Evolutionary conservation across 2,888 invertebrate species (phyloP).

Genomic region (Caenorhabditis angaria): DNA sequence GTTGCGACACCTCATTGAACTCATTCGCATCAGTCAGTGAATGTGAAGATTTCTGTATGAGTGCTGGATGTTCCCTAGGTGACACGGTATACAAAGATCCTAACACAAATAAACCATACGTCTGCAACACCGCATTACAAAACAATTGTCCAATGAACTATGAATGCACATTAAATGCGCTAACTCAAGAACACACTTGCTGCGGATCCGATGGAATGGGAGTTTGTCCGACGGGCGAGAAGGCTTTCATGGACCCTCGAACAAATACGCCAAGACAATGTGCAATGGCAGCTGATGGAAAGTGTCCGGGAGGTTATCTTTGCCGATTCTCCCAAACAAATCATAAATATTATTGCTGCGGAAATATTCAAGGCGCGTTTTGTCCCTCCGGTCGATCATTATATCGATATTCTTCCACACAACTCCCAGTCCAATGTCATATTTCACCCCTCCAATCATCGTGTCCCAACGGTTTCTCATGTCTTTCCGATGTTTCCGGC

Average conservation of each 20-base stretch:
- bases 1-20: constrained; percentile 63
- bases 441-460: constrained; percentile 42
- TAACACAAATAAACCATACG: constrained; percentile 51
- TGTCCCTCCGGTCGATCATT: constrained; percentile 55
- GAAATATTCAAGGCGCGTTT: constrained; percentile 47
- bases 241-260: constrained; percentile 57
- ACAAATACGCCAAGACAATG: constrained; percentile 54
- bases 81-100: constrained; percentile 59
- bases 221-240: constrained; percentile 57
- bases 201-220: constrained; percentile 55
- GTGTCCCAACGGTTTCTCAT: constrained; percentile 51
- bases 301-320: constrained; percentile 52
- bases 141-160: constrained; percentile 54
- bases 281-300: constrained; percentile 55
- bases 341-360: constrained; percentile 59
- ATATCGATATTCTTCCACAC: constrained; percentile 51
- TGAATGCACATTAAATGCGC: constrained; percentile 48
- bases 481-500: constrained; percentile 50
- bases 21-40: constrained; percentile 58
- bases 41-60: constrained; percentile 62
- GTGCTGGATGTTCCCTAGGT: constrained; percentile 52
- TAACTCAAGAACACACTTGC: constrained; percentile 53
- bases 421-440: constrained; percentile 53
- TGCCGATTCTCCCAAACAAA: constrained; percentile 55
- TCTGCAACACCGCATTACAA: constrained; percentile 55